Base-by-base conservation (phyloP, 2,113 vertebrate species). In the Semnornis frantzii region DNA sequence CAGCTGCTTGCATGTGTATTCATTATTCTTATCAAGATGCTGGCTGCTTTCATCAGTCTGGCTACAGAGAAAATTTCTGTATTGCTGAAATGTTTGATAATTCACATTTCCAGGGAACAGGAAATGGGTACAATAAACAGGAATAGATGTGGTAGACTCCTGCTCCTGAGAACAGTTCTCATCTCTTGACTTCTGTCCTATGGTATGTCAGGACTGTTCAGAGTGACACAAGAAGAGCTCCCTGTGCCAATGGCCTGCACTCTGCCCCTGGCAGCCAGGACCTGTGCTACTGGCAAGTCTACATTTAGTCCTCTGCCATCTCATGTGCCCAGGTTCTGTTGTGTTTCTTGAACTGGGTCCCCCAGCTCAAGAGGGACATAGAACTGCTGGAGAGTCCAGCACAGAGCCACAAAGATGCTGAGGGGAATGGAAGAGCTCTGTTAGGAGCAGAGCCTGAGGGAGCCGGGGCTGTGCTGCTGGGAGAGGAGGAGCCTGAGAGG, bases 61-160 rank as follows among this genome's bases (percentile, higher is more conserved):
- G 46, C 70, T 91, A 50, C 0, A 1, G 83, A 92, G 31, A 59
- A 84, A 88, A 90, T 54, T 83, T 92, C 66, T 90, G 23, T 33
- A 84, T 66, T 87, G 68, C 48, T 94, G 77, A 89, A 82, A 71
- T 30, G 10, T 73, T 95, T 76, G 39, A 25, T 77, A 81, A 89
- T 63, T 57, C 81, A 71, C 87, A 42, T 31, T 87, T 70, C 9
- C 5, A 52, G 30, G 54, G 25, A 37, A 8, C 16, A 72, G 54
- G 10, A 60, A 70, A 39, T 9, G 46, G 34, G 65, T 62, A 44
- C 71, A 74, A 74, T n/a, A 19, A 58, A 39, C 83, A 65, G 11
- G 48, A 88, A 71, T 30, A 33, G 14, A 39, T 57, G 14, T 8
- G 13, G 15, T 44, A 70, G 70, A 68, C 37, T 71, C 3, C 31